These are phyloP conservation scores for Danio rerio DNA, from an alignment of 2,113 vertebrate species.

Conservation along the genomic window GRCz12tu NC_133182.1:71943501-71944000, in stretches of 20 bases:
- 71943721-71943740: background rate
- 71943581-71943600: background rate
- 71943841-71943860: background rate
- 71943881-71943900: no score
- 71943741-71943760: background rate
- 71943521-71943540: conserved; percentile 54
- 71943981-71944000: no score
- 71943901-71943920: no score
- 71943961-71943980: no score
- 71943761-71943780: background rate
- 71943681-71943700: background rate
- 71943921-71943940: no score
- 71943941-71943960: no score
- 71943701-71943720: background rate
- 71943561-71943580: background rate
- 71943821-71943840: background rate
- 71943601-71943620: conserved; percentile 12
- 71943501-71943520: conserved; percentile 38
- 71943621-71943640: conserved; percentile 16
- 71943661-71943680: background rate
- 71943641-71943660: conserved; percentile 15
- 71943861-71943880: no score
- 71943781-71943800: background rate
- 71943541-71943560: conserved; percentile 3
- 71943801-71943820: no score